A percentile compares a stretch with the other conserved stretches of the same genome.
These are phyloP conservation scores for Myoxocephalus aenaeus DNA, from an alignment of 2,797 vertebrate genomes.

Conservation along the genomic window DNA sequence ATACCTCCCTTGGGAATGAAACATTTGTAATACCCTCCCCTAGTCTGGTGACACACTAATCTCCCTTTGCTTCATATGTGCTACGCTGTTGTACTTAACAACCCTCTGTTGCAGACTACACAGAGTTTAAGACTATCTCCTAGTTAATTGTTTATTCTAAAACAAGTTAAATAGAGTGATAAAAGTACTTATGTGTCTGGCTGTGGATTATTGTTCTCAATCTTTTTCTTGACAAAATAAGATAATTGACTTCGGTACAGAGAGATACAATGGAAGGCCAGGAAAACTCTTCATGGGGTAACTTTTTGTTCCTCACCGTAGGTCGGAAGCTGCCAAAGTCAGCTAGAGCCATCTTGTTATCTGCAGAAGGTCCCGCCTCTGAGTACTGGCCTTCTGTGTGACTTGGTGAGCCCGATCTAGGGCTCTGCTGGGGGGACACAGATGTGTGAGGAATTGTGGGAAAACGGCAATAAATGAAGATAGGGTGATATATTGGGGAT, in stretches of 20 bases:
- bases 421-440: constrained; percentile 59
- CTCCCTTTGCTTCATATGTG: constrained; percentile 67
- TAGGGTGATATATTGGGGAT: not conserved
- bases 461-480: not conserved
- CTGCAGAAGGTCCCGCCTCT: constrained; percentile 77
- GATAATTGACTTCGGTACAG: not conserved
- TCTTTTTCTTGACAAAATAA: constrained; percentile 5
- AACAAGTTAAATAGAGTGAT: not conserved
- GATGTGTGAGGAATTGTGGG: not conserved
- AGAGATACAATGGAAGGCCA: not conserved
- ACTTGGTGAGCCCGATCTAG: constrained; percentile 66
- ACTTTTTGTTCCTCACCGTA: constrained; percentile 80
- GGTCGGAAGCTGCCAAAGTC: constrained; percentile 83
- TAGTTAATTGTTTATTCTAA: not conserved
- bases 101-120: constrained; percentile 18
- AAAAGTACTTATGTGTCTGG: not conserved
- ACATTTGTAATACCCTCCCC: constrained; percentile 49
- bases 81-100: constrained; percentile 31
- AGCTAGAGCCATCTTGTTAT: constrained; percentile 87
- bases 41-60: constrained; percentile 74
- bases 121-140: not conserved
- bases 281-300: not conserved
- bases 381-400: constrained; percentile 74
- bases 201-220: not conserved
- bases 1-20: constrained; percentile 29